These are phyloP conservation scores for Meteorus cinctellus DNA, from an alignment of 2,888 invertebrate species.

Conservation along the genomic window DNA sequence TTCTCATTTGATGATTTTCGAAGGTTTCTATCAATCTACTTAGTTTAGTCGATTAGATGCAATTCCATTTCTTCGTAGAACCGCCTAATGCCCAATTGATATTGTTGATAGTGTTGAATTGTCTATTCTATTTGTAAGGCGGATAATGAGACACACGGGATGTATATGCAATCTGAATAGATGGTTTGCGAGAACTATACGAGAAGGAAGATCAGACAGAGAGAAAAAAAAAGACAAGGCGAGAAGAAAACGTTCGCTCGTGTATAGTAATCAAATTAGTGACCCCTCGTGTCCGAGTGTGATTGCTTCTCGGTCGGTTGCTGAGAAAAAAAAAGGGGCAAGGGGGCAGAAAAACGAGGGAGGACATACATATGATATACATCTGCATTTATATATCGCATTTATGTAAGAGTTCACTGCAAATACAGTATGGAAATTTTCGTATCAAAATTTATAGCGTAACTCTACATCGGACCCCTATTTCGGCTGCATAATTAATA, in stretches of 20 bases:
- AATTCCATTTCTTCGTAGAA: background rate
- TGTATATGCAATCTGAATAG: background rate
- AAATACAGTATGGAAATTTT: too few relatives aligned
- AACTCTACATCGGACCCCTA: too few relatives aligned
- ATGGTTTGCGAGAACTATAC: constrained; percentile 29
- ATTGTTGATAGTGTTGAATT: background rate
- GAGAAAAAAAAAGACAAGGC: constrained; percentile 14
- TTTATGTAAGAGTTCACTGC: background rate
- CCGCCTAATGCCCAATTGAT: background rate
- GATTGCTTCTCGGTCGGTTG: constrained; percentile 65
- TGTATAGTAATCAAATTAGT: constrained; percentile 68
- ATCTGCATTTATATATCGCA: background rate
- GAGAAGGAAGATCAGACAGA: constrained; percentile 44
- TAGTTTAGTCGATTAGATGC: too few relatives aligned
- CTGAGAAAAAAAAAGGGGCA: constrained; percentile 11
- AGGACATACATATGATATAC: background rate
- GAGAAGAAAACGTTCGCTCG: constrained; percentile 16
- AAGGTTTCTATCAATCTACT: too few relatives aligned
- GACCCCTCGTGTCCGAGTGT: constrained; percentile 69
- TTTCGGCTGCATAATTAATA: too few relatives aligned
- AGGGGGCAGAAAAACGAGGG: too few relatives aligned
- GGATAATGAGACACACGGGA: background rate
- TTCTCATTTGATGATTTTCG: too few relatives aligned
- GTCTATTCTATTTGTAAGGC: background rate
- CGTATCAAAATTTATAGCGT: too few relatives aligned